These are phyloP conservation scores for Spinus olivaceus DNA, from an alignment of 2,797 vertebrate species.

Conservation along the genomic window DNA sequence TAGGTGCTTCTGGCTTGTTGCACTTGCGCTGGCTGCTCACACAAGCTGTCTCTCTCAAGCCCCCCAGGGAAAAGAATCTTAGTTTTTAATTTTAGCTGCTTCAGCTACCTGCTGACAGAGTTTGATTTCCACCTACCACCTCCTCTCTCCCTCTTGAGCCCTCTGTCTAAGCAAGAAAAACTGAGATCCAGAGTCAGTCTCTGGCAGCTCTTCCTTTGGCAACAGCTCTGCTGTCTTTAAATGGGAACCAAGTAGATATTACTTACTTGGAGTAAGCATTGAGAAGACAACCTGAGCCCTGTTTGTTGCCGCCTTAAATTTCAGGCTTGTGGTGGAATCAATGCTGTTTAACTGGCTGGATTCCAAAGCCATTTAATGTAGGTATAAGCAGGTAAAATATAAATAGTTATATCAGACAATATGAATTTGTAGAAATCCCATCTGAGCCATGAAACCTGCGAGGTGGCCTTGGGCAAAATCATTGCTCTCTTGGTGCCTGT, in stretches of 20 bases:
- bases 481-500: background rate
- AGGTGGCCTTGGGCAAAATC: background rate
- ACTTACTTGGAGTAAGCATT: background rate
- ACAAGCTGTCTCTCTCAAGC: constrained; percentile 9
- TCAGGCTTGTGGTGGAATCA: background rate
- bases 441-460: background rate
- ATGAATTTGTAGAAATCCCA: background rate
- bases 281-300: background rate
- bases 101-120: constrained; percentile 54
- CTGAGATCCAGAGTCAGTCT: background rate
- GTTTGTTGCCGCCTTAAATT: background rate
- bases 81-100: constrained; percentile 50
- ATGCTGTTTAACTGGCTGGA: background rate
- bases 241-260: background rate
- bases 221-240: background rate
- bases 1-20: background rate
- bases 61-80: constrained; percentile 11
- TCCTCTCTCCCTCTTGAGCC: background rate
- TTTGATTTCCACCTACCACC: constrained; percentile 23
- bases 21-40: background rate
- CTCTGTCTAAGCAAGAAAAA: background rate
- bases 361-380: background rate
- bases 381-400: background rate
- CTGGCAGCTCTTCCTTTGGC: background rate
- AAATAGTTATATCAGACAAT: background rate